Evolutionary conservation across 1,140 invertebrate genomes (phyloP), one percentile per base, ranked within the genome.

Genomic region (Zaprionus vittiger): DNA sequence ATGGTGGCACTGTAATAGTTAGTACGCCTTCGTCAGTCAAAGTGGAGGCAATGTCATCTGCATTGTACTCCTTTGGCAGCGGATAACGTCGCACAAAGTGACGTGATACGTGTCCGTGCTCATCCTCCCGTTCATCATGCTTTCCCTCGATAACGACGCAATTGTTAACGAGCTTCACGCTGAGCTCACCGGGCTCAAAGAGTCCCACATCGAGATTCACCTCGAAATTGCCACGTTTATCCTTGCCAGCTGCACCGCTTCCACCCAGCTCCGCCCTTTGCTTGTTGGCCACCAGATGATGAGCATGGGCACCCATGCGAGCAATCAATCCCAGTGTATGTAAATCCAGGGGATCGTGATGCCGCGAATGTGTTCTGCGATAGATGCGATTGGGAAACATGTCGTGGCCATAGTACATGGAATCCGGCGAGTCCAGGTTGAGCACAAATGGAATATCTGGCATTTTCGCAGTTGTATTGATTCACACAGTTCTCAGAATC

Each of bases 141-240:
- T 96, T 96, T 0, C 94, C 96, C 90, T 95, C 94, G 12, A 97
- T 93, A 3, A 96, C 93, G 1, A 97, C 93, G 57, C 93, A 94
- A 47, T 95, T 94, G 71, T 96, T 95, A 0, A 95, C 93, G 2
- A 96, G 95, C 91, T 96, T 97, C 0, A 97, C 96, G 17, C 93
- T 95, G 20, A 97, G 94, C 93, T 97, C 96, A 62, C 97, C 95
- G 0, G 97, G 96, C 31, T 95, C 93, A 93, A 95, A 96, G 44
- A 96, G 95, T 12, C 95, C 94, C 5, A 97, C 94, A 80, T 97
- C 96, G 56, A 96, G 91, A 66, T 94, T 94, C 44, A 95, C 94
- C 79, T 95, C 93, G 68, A 94, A 93, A 47, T 91, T 91, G 6
- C 79, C 79, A 37, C 73, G 49, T 17, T 83, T 78, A 47, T 86